These are phyloP conservation scores for Megaceryle alcyon DNA, from an alignment of 2,797 vertebrate species.

Conservation along the genomic window DNA sequence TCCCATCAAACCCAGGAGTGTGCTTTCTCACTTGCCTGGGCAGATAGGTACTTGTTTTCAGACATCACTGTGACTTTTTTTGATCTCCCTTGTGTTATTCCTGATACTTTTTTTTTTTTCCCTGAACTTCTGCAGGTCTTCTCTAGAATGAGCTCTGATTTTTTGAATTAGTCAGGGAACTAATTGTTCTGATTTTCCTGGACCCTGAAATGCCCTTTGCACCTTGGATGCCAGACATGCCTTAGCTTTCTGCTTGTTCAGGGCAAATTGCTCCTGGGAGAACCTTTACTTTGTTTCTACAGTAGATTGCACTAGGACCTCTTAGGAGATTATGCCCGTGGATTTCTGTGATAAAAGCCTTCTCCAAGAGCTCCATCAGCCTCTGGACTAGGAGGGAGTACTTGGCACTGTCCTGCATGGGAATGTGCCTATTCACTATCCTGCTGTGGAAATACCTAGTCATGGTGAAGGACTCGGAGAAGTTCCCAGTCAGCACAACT, in stretches of 20 bases:
- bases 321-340: rapidly evolving
- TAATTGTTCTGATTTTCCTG: neutral
- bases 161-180: neutral
- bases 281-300: neutral
- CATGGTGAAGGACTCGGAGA: neutral
- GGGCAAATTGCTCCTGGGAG: neutral
- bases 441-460: neutral
- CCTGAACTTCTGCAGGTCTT: neutral
- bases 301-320: neutral
- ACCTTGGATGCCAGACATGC: neutral
- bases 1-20: neutral
- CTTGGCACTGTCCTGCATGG: rapidly evolving
- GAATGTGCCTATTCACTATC: rapidly evolving
- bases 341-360: neutral
- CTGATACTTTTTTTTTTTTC: neutral
- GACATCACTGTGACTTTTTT: neutral
- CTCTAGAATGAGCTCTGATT: neutral
- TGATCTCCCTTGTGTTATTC: neutral
- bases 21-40: neutral
- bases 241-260: neutral
- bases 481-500: neutral
- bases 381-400: neutral
- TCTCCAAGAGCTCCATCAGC: neutral
- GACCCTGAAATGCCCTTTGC: neutral
- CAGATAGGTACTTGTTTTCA: neutral